Base-by-base conservation (phyloP, 1,140 invertebrate genomes). In the Holcopasites calliopsidis region DNA sequence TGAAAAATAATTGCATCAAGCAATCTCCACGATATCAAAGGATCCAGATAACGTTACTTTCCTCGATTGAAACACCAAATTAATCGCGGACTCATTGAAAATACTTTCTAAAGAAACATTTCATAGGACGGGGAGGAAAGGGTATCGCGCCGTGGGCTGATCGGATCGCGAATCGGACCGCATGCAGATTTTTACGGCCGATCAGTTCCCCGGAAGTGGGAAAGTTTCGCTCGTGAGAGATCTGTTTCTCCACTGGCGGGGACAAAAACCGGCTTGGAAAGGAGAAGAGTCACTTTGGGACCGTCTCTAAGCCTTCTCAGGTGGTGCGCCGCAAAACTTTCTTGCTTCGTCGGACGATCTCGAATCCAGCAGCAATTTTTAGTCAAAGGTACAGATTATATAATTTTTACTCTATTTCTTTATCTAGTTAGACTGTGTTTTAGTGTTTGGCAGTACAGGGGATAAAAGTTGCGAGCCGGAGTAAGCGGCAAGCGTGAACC, bases 251-350 rank as follows among this genome's bases (percentile, higher is more conserved):
- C 18, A 6, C 5, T 2, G 26, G 26, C 7, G 65, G 10, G 23
- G 13, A 28, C 55, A 64, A 80, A 80, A 77, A 80, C 73, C 73
- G 69, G n/a, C 58, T 11, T 6, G 58, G 26, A 44, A 55, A 74
- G 62, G 66, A 61, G 70, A n/a, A n/a, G 61, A 80, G 50, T 76
- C 42, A 49, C 66, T 68, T 38, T 49, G 28, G 44, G 55, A 79
- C 60, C 68, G 52, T 31, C 68, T 10, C 50, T 55, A 55, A 4
- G 35, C 70, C 60, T 54, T 42, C 21, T 64, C 31, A 33, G 21
- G 6, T 8, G 21, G 21, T 23, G 52, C n/a, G 65, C 58, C 50
- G n/a, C 57, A 57, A 79, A 68, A 75, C 64, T 76, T 77, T 42
- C 57, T 57, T 57, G 65, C 44, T 52, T 49, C 47, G 21, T 35